phyloP scores from a whole-genome alignment of 1,140 invertebrate species.

The Dendrolimus kikuchii region DNA sequence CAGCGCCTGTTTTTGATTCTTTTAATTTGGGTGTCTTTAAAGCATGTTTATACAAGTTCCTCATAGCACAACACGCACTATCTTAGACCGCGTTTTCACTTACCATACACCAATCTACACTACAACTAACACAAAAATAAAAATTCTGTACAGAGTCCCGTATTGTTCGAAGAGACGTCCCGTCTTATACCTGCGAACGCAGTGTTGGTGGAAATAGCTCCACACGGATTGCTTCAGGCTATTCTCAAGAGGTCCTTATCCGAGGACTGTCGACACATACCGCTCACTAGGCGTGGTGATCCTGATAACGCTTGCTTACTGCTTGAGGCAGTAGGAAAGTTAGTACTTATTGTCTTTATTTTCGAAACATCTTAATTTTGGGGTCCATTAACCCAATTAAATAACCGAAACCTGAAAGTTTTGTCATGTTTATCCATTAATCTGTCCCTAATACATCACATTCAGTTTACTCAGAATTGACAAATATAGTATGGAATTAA shows the following conservation, averaged over 20 bases:
- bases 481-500: too few species aligned
- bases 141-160: conserved; percentile 70
- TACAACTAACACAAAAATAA: neutral
- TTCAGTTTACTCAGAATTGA: too few species aligned
- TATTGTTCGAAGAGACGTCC: conserved; percentile 87
- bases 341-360: conserved; percentile 12
- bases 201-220: conserved; percentile 84
- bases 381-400: neutral
- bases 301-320: conserved; percentile 77
- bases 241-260: conserved; percentile 75
- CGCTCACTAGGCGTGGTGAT: conserved; percentile 79
- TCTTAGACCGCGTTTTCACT: neutral
- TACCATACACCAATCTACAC: neutral
- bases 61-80: too few species aligned
- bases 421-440: too few species aligned
- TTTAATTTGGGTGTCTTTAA: too few species aligned
- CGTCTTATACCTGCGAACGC: conserved; percentile 82
- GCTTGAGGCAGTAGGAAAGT: conserved; percentile 75
- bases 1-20: too few species aligned
- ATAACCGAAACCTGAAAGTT: neutral
- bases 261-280: conserved; percentile 73
- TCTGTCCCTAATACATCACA: too few species aligned
- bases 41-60: neutral
- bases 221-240: conserved; percentile 84
- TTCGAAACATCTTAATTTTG: neutral